Percentiles rank a stretch among this genome's conserved stretches.
These are phyloP conservation scores for Pelvicachromis taeniatus DNA, from an alignment of 2,113 vertebrate genomes.

Conservation along the genomic window DNA sequence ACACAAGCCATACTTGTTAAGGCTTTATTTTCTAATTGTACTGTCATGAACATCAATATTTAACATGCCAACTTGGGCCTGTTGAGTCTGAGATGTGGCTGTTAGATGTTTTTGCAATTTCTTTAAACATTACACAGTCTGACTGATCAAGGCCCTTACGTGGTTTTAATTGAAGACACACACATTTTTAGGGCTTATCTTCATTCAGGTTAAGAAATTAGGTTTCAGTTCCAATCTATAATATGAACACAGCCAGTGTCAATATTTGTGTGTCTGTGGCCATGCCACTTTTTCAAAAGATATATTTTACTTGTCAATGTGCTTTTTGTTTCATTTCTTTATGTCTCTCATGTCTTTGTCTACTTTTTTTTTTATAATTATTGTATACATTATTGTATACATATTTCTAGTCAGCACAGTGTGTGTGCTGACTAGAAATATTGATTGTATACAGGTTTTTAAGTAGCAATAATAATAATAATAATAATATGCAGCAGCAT, in stretches of 20 bases:
- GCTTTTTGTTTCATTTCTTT: not conserved
- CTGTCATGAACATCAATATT: not conserved
- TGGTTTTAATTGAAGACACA: not conserved
- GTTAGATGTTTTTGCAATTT: not conserved
- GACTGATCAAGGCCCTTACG: not conserved
- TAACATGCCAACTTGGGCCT: not conserved
- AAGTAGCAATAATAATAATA: rapidly evolving
- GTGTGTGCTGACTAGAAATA: not conserved
- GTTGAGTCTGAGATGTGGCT: not conserved
- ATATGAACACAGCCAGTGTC: not conserved
- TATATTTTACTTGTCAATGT: not conserved
- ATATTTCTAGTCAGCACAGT: not conserved
- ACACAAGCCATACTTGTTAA: not conserved
- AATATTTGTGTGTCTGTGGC: not conserved
- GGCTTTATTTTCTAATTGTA: not conserved
- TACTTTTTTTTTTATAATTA: not conserved
- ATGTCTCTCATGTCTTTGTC: not conserved
- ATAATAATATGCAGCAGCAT: not conserved
- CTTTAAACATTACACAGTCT: not conserved
- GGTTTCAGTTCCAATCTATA: not conserved
- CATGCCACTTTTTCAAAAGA: not conserved
- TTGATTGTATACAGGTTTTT: not conserved
- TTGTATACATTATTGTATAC: not conserved
- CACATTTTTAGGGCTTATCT: not conserved
- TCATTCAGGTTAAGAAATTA: not conserved